Base-by-base conservation (phyloP, 1,140 invertebrate species). In the Ostrea edulis region DNA sequence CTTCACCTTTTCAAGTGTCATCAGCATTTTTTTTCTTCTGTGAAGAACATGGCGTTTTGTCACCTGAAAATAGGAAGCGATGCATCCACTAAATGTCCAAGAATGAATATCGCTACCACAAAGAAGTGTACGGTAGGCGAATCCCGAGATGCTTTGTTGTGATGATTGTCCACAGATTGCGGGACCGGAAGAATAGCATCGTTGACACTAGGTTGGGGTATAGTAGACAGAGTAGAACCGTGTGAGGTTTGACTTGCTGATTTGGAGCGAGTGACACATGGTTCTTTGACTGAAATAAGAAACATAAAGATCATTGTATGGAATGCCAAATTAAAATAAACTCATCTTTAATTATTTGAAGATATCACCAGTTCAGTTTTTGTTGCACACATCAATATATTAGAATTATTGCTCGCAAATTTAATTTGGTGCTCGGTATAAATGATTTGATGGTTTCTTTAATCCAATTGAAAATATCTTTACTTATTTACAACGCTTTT, bases 231-330 rank as follows among this genome's bases (percentile, higher is more conserved):
- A 17, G 9, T 17, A 4, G 68, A 35, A 11, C 35, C 25, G 22
- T 29, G 8, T 8, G 25, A 5, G 29, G 68, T 14, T 35, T 77
- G 68, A 11, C 25, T 25, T 9, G 22, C 29, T 62, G 14, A 17
- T 35, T 77, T 25, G 29, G 68, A 77, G 25, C 29, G 11, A 12
- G 25, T 77, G 22, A 11, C 11, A 77, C 68, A 77, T 29, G 25
- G 22, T 17, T 77, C 68, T 77, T 77, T 77, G 12, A 14, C 68
- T 77, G 25, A 77, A 77, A 77, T 25, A 77, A 77, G 25, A 77
- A 29, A 77, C 3, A 12, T 5, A 35, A 29, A 11, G 8, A n/a
- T n/a, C n/a, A n/a, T n/a, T n/a, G n/a, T n/a, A n/a, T n/a, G n/a
- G n/a, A n/a, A n/a, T n/a, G n/a, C n/a, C n/a, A n/a, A n/a, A n/a